A percentile compares a stretch with the other conserved stretches of the same genome.
phyloP scores from a whole-genome alignment of 2,113 vertebrate species.

The Tupaia tana region DNA sequence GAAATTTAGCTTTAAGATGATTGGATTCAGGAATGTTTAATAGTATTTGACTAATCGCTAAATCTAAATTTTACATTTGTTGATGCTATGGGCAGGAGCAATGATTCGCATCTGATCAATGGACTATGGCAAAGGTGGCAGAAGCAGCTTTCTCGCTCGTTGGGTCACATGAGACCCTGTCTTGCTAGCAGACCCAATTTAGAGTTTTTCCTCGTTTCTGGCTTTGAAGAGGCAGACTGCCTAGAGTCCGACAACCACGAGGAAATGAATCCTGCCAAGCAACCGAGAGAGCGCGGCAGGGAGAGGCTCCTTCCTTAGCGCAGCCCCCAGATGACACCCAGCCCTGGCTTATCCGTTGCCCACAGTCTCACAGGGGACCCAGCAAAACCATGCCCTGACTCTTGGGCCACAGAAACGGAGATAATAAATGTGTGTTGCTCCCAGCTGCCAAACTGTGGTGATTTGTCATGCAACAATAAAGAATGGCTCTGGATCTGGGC shows the following conservation, averaged over 20 bases:
- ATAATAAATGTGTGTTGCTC: background rate
- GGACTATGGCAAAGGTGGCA: background rate
- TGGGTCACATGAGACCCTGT: fast-evolving
- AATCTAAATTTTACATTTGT: background rate
- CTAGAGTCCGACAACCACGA: background rate
- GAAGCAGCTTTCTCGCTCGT: background rate
- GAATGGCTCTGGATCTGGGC: background rate
- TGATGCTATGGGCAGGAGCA: background rate
- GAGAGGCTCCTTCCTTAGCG: background rate
- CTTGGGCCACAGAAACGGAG: background rate
- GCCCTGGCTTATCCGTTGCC: background rate
- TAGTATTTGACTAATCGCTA: background rate
- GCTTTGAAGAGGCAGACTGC: background rate
- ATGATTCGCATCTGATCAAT: background rate
- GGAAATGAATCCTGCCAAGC: background rate
- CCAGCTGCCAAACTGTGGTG: background rate
- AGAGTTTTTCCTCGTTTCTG: background rate
- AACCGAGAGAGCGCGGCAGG: background rate
- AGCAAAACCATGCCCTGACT: background rate
- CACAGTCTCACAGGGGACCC: background rate
- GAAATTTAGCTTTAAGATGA: background rate
- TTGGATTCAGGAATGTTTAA: background rate
- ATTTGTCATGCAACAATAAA: background rate
- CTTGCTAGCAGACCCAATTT: background rate
- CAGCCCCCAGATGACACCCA: background rate